Base-by-base conservation (phyloP, 2,797 vertebrate genomes). In the Characodon lateralis region DNA sequence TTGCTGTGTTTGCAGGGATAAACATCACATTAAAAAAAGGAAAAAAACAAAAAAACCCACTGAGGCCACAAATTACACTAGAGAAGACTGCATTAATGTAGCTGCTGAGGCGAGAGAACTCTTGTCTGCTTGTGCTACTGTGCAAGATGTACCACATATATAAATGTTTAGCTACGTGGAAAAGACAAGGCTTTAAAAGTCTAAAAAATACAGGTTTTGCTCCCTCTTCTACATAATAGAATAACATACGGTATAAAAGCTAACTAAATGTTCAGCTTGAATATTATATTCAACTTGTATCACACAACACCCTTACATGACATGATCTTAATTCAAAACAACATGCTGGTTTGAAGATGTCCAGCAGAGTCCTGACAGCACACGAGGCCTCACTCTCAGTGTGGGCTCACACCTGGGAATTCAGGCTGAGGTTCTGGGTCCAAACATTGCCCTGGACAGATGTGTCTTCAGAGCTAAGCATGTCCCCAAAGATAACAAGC, bases 1-100 rank as follows among this genome's bases (percentile, higher is more conserved):
- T 94, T 92, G 92, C 92, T 89, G 91, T 92, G 92, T 94, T 93
- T 90, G 92, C 88, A 65, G 83, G 89, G 89, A 92, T 92, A 94
- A 95, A 94, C 93, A 94, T 92, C 91, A 83, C 91, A 89, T 91
- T 85, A 91, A 92, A 89, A 91, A 88, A 87, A 83, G 70, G 16
- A 75, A 35, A 63, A 82, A 77, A 74, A 48, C 73, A 12, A 85
- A 91, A 90, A 89, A 90, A 90, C 89, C 92, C 89, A 90, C 90
- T 87, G 91, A 89, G 89, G 88, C 91, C 88, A 89, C 91, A 94
- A 95, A 95, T 93, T 93, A 93, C 87, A 89, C 88, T 72, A 68
- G 85, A 88, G 93, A 91, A 84, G 89, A 85, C 86, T 85, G 91
- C 93, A 85, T 93, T 95, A 94, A 94, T 92, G 93, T 91, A 91